Conservation (phyloP, 2,888 invertebrate genomes). For the Drosophila kokeensis region DNA sequence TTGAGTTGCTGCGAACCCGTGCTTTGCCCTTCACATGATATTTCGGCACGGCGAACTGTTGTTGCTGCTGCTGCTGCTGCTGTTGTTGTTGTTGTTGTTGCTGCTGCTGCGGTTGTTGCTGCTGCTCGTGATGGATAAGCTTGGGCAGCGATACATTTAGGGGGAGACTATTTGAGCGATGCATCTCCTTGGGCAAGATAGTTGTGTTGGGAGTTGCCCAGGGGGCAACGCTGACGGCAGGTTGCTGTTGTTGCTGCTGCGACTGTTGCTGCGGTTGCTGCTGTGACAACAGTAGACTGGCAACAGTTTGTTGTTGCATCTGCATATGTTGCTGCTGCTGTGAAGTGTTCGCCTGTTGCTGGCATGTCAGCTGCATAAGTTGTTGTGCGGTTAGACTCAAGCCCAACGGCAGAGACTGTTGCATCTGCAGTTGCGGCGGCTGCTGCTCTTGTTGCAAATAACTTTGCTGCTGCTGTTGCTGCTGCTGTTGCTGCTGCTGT, state of each 20-base stretch:
- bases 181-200: conserved; percentile 86
- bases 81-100: conserved; percentile 10
- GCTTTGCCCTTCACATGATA: conserved; percentile 81
- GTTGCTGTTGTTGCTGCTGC: conserved; percentile 58
- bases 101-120: conserved; percentile 49
- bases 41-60: conserved; percentile 83
- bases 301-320: conserved; percentile 66
- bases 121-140: conserved; percentile 66
- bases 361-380: conserved; percentile 66
- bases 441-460: conserved; percentile 73
- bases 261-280: conserved; percentile 56
- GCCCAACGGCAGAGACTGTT: conserved; percentile 67
- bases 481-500: conserved; percentile 58
- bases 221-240: conserved; percentile 64
- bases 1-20: conserved; percentile 84
- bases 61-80: conserved; percentile 9
- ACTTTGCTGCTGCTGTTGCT: conserved; percentile 46
- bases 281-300: conserved; percentile 53
- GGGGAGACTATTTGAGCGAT: conserved; percentile 88
- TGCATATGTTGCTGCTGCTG: conserved; percentile 64
- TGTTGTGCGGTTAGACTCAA: conserved; percentile 62
- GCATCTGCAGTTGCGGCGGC: conserved; percentile 56
- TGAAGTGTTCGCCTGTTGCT: conserved; percentile 60
- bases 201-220: conserved; percentile 64
- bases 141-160: conserved; percentile 87